Evolutionary conservation across 2,113 vertebrate genomes (phyloP), one percentile per base, ranked within the genome.

Genomic region (Rissa tridactyla): DNA sequence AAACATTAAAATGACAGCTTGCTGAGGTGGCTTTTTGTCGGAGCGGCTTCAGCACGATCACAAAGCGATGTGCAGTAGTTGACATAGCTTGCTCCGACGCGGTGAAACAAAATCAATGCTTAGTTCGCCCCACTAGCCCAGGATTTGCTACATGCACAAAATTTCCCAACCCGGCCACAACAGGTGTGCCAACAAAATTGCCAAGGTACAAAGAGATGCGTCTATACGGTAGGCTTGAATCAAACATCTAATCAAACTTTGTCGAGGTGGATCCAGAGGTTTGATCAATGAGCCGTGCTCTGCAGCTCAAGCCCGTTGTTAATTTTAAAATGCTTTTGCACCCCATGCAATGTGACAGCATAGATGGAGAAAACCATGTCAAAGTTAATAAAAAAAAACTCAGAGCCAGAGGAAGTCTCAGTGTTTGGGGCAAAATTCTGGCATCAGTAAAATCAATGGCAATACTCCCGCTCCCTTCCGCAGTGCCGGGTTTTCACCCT

Each of bases 1-100:
- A 96, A 94, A 88, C 82, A 95, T 94, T 94, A 94, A 95, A 72
- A 66, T 75, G 95, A 96, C 90, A 96, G 96, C 91, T 95, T 97
- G 97, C 97, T 97, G 97, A 97, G 96, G 90, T 80, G 55, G 76
- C 87, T 93, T 68, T 38, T 94, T 96, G 75, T 70, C 73, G 0
- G 79, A 60, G 77, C 8, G 38, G 72, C 58, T 91, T 38, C n/a
- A 69, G 60, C 44, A 10, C 13, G 52, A 82, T 62, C 23, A 4
- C 32, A 16, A 68, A 72, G 27, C 30, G 94, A 94, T 27, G 54
- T 49, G 79, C 82, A 40, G 52, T 13, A 29, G 92, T 61, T 86
- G 91, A 87, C 71, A 55, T 6, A 49, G 93, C 87, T 88, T 71
- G 60, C 75, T 91, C 44, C 10, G 72, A n/a, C 17, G 1, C 7